These are phyloP conservation scores for Hylomyscus alleni DNA, from an alignment of 2,797 vertebrate genomes.

Conservation along the genomic window DNA sequence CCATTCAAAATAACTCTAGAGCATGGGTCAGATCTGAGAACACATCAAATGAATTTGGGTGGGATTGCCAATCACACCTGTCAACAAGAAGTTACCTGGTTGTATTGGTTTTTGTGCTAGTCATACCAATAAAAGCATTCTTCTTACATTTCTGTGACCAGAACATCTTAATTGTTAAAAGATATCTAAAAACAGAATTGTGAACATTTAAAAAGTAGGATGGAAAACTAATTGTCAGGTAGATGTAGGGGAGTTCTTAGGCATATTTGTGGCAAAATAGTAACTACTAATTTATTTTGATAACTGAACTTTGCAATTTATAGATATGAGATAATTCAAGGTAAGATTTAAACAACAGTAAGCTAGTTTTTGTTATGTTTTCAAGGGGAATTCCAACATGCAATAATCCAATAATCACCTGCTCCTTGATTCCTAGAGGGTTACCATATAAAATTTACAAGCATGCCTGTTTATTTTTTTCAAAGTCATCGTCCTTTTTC, in stretches of 20 bases:
- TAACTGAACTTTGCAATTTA: not conserved
- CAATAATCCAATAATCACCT: not conserved
- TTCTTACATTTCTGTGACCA: not conserved
- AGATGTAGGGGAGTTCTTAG: not conserved
- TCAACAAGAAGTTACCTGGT: not conserved
- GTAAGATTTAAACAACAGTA: constrained; percentile 45
- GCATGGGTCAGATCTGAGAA: not conserved
- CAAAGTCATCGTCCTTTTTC: not conserved
- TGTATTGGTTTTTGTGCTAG: not conserved
- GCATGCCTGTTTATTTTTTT: constrained; percentile 28
- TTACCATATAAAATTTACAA: not conserved
- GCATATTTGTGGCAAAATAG: not conserved
- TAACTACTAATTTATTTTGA: constrained; percentile 38
- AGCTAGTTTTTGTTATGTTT: not conserved
- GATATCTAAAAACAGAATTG: not conserved
- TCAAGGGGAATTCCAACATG: not conserved
- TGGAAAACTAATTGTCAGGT: not conserved
- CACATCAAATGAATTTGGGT: not conserved
- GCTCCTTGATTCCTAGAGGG: not conserved
- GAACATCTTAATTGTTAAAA: not conserved
- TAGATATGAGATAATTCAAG: not conserved
- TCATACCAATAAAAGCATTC: too few species aligned
- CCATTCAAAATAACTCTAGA: not conserved
- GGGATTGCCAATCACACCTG: not conserved
- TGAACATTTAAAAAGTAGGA: not conserved